Conservation (phyloP, 2,113 vertebrate species). For the Indicator maculatus region DNA sequence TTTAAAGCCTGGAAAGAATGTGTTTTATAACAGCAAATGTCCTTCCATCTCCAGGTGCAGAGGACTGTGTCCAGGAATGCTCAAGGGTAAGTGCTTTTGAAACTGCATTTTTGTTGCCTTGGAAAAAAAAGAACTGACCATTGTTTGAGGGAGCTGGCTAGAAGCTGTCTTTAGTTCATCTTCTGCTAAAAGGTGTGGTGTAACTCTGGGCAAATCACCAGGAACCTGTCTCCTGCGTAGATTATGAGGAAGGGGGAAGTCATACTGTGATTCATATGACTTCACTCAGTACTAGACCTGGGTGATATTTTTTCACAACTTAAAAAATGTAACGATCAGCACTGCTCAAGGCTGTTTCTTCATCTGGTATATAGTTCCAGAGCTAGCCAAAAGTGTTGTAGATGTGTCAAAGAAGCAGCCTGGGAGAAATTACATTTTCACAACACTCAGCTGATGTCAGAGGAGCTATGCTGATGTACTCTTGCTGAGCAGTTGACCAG, state of each 20-base stretch:
- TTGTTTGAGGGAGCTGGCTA: neutral
- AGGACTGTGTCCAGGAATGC: neutral
- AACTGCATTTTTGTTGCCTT: conserved; percentile 2
- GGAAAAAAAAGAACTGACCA: neutral
- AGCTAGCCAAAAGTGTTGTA: neutral
- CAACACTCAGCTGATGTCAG: neutral
- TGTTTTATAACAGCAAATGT: neutral
- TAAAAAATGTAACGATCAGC: neutral
- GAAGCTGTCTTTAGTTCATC: neutral
- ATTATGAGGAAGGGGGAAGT: neutral
- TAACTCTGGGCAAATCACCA: neutral
- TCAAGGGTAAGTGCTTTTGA: neutral
- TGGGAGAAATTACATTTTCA: neutral
- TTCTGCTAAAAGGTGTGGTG: neutral
- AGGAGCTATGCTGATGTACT: neutral
- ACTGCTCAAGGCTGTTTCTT: neutral
- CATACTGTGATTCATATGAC: neutral
- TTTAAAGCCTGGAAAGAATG: conserved; percentile 50
- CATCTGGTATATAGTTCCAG: neutral
- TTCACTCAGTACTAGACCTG: neutral
- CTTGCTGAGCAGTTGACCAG: neutral
- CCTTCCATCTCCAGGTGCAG: conserved; percentile 22
- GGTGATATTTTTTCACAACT: neutral
- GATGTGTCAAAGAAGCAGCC: neutral
- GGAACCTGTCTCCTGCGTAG: neutral